Conservation (phyloP, 2,888 invertebrate species). For the Pseudoips prasinana region DNA sequence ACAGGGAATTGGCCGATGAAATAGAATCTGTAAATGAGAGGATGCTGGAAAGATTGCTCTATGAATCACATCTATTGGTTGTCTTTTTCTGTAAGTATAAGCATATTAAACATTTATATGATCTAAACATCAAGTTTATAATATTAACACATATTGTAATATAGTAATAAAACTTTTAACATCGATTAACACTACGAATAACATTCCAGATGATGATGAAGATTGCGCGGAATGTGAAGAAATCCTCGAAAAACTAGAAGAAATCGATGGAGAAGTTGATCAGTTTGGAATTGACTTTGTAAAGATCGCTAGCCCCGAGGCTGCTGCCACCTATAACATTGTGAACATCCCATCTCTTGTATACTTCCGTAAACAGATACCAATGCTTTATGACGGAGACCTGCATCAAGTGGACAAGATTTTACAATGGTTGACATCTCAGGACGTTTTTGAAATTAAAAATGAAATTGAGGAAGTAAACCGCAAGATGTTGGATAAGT, state of each 20-base stretch:
- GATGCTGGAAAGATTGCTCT: conserved; percentile 92
- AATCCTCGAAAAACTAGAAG: conserved; percentile 94
- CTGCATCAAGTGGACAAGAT: conserved; percentile 92
- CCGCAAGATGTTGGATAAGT: conserved; percentile 96
- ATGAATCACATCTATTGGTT: conserved; percentile 92
- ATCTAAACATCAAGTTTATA: too few relatives aligned
- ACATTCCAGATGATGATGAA: conserved; percentile 86
- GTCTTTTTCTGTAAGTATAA: conserved; percentile 94
- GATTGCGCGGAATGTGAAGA: conserved; percentile 96
- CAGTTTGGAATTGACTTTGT: conserved; percentile 97
- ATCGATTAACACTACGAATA: too few relatives aligned
- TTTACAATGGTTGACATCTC: conserved; percentile 94
- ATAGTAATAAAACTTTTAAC: too few relatives aligned
- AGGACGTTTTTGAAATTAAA: conserved; percentile 96
- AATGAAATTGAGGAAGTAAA: conserved; percentile 99
- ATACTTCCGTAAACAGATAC: conserved; percentile 92
- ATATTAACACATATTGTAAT: too few relatives aligned
- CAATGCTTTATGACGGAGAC: conserved; percentile 95
- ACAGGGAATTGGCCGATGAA: conserved; percentile 95
- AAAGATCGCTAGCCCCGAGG: conserved; percentile 91
- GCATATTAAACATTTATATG: not conserved
- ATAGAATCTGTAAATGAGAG: conserved; percentile 95
- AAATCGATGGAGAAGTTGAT: conserved; percentile 97
- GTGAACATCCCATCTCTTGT: conserved; percentile 92
- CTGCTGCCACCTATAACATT: conserved; percentile 91